Percentiles rank a stretch among this genome's conserved stretches.
Conservation (phyloP, 2,888 invertebrate species). For the Sussaba pulchella region DNA sequence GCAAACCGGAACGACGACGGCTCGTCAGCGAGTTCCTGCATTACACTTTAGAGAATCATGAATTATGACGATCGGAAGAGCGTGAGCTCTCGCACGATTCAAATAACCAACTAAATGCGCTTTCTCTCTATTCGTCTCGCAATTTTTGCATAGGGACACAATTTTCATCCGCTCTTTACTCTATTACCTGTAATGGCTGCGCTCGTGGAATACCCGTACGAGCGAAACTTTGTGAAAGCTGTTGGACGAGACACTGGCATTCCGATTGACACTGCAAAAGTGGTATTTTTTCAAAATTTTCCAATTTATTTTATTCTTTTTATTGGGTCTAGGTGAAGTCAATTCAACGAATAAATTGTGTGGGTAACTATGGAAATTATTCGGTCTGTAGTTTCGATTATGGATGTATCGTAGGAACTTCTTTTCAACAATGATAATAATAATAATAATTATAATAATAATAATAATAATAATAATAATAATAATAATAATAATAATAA, state of each 20-base stretch:
- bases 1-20: conserved; percentile 66
- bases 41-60: conserved; percentile 22
- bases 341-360: too few relatives aligned
- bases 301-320: too few relatives aligned
- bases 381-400: too few relatives aligned
- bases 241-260: background rate
- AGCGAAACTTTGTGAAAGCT: conserved; percentile 17
- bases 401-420: too few relatives aligned
- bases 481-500: too few relatives aligned
- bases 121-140: conserved; percentile 45
- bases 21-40: conserved; percentile 34
- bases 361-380: too few relatives aligned
- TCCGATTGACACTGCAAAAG: too few relatives aligned
- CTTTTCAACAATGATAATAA: too few relatives aligned
- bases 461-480: too few relatives aligned
- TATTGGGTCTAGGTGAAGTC: too few relatives aligned
- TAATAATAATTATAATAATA: too few relatives aligned
- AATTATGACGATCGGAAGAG: conserved; percentile 52
- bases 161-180: conserved; percentile 25
- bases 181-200: background rate
- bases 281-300: too few relatives aligned
- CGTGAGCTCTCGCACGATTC: conserved; percentile 41
- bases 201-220: background rate
- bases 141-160: conserved; percentile 13
- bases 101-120: conserved; percentile 34